phyloP scores from a whole-genome alignment of 2,888 invertebrate species.

The Endomychus coccineus region DNA sequence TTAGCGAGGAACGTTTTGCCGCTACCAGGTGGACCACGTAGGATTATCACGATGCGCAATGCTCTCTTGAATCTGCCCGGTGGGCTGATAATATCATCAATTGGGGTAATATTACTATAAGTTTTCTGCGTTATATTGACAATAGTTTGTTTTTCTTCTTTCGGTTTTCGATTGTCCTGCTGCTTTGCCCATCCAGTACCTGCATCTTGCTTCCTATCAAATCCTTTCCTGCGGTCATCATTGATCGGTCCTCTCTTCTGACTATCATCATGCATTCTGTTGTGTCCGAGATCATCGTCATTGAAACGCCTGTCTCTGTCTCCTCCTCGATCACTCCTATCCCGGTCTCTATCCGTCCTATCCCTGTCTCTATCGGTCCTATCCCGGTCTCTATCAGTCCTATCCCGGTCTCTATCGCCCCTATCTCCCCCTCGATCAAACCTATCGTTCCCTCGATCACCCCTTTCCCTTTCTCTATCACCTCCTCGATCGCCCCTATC shows the following conservation, averaged over 20 bases:
- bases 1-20: conserved; percentile 90
- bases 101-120: conserved; percentile 46
- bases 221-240: no score
- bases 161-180: conserved; percentile 14
- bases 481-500: conserved; percentile 23
- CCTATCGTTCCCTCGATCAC: not conserved
- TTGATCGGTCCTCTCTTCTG: no score
- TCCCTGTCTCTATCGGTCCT: conserved; percentile 26
- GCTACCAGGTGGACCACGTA: conserved; percentile 90
- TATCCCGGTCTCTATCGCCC: conserved; percentile 12
- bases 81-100: conserved; percentile 74
- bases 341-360: conserved; percentile 16
- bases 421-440: conserved; percentile 25
- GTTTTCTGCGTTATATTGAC: conserved; percentile 9
- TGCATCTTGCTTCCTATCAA: no score
- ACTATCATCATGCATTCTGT: conserved; percentile 34
- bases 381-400: conserved; percentile 19
- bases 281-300: conserved; percentile 30
- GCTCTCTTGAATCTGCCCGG: conserved; percentile 80
- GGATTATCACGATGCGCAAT: conserved; percentile 71
- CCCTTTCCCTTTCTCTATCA: conserved; percentile 11
- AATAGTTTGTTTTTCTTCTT: conserved; percentile 4
- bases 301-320: conserved; percentile 26
- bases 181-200: no score
- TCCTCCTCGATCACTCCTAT: conserved; percentile 14